Base-by-base conservation (phyloP, 1,140 invertebrate genomes). In the Drosophila novamexicana region DNA sequence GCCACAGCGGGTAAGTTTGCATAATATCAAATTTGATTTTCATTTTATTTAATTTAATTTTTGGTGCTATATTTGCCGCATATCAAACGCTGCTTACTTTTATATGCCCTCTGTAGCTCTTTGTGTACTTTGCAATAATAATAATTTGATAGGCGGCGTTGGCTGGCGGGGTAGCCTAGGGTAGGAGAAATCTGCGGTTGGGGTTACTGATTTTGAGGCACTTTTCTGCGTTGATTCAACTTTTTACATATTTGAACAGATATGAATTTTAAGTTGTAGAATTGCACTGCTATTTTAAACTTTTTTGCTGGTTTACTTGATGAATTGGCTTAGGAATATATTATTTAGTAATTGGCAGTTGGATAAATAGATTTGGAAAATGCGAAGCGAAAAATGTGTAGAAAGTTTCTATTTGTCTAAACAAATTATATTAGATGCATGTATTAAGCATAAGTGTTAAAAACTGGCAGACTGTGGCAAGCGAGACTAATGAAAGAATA, bases 1-100 rank as follows among this genome's bases (percentile, higher is more conserved):
- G 53, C 34, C 61, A 29, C 62, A 18, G 50, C 62, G 65, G 84
- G 83, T 88, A 89, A 88, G 83, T 69, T 88, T 75, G 69, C 61
- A 68, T 65, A 75, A 77, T 14, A 50, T 66, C 34, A 52, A 61
- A 74, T 74, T 47, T 52, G 64, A 77, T 75, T 85, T 47, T 52
- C 64, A 77, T 75, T 85, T 61, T 63, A 70, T 75, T 59, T 61
- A 56, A 47, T 62, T 64, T 34, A 18, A 1, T 29, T 65, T 62
- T 65, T 39, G 36, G 67, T 61, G 42, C 74, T 75, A 79, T 63
- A 82, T 76, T 80, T 66, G 67, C 67, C 63, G 79, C 79, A 81
- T 81, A 81, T 84, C 72, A 79, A 83, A 83, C 72, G 61, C 34
- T 62, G 52, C 58, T 64, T 40, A 22, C 36, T 34, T 32, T 50